Percentiles rank a stretch among this genome's conserved stretches.
Conservation (phyloP, 2,797 vertebrate species). For the Taenioides sp. region DNA sequence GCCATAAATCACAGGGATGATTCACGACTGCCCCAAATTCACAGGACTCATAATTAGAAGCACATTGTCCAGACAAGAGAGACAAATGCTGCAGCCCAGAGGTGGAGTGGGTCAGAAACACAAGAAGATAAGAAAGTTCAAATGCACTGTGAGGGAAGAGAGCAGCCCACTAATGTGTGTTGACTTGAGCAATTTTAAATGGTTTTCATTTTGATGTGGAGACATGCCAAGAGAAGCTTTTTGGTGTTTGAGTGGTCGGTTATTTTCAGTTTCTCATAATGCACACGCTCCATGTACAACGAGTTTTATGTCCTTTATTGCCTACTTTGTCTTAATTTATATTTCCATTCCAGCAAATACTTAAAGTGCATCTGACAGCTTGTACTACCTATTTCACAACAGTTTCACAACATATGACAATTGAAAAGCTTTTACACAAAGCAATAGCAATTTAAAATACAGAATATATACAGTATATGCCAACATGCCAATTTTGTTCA, state of each 20-base stretch:
- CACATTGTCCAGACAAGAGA: constrained; percentile 73
- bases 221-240: constrained; percentile 30
- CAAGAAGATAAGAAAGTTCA: constrained; percentile 43
- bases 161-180: constrained; percentile 20
- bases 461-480: too few relatives aligned
- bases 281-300: background rate
- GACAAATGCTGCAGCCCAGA: constrained; percentile 30
- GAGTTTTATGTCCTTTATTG: constrained; percentile 34
- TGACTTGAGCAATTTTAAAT: constrained; percentile 20
- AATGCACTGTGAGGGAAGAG: constrained; percentile 27
- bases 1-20: constrained; percentile 84
- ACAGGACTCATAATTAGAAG: constrained; percentile 88
- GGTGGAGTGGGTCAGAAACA: constrained; percentile 54
- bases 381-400: background rate
- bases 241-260: background rate
- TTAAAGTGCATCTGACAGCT: background rate
- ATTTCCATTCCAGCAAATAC: constrained; percentile 24
- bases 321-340: constrained; percentile 55
- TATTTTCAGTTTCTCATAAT: background rate
- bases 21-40: constrained; percentile 64
- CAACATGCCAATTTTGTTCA: too few relatives aligned
- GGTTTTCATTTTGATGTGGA: constrained; percentile 26
- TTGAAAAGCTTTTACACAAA: background rate
- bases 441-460: too few relatives aligned
- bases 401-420: background rate